Base-by-base conservation (phyloP, 1,140 invertebrate genomes). In the Microplitis mediator region DNA sequence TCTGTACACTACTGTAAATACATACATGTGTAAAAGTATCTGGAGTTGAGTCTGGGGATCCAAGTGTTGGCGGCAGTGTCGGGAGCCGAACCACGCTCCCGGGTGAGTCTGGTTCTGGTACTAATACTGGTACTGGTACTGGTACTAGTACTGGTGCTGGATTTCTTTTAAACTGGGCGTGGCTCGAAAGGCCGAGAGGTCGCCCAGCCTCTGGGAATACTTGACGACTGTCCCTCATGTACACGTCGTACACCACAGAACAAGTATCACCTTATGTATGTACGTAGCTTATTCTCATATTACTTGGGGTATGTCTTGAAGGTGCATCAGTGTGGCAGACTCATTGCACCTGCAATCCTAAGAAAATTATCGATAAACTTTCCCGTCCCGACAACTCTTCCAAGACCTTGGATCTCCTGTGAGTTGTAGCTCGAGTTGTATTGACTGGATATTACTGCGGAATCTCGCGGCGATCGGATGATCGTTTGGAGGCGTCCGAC, bases 401-500 rank as follows among this genome's bases (percentile, higher is more conserved):
- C 23, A 11, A 62, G 60, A 62, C 56, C 56, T 23, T 58, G 56
- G 23, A 31, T 58, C 16, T 16, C 23, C n/a, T 23, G 23, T 23
- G 23, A 23, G 23, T 23, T 23, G 23, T 2, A 23, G 23, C 23
- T 23, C 23, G 23, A 23, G 39, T 6, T 45, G 39, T 45, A 45
- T 45, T 45, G 39, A 6, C 39, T 45, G 39, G 39, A 56, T 56
- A 56, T 56, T 56, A 56, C 52, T 56, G n/a, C 23, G 52, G 52
- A 56, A 56, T 56, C 52, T 56, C n/a, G 23, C 52, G n/a, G n/a
- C n/a, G n/a, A 56, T 16, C n/a, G 23, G 52, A 56, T 56, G 66
- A 54, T 56, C 66, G 50, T 14, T 32, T 13, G n/a, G 77, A 79
- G 77, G 82, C 83, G 83, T 83, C 39, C 39, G 8, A 11, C 6